These are phyloP conservation scores for Cryptotermes secundus DNA, from an alignment of 1,140 invertebrate genomes.

Conservation along the genomic window DNA sequence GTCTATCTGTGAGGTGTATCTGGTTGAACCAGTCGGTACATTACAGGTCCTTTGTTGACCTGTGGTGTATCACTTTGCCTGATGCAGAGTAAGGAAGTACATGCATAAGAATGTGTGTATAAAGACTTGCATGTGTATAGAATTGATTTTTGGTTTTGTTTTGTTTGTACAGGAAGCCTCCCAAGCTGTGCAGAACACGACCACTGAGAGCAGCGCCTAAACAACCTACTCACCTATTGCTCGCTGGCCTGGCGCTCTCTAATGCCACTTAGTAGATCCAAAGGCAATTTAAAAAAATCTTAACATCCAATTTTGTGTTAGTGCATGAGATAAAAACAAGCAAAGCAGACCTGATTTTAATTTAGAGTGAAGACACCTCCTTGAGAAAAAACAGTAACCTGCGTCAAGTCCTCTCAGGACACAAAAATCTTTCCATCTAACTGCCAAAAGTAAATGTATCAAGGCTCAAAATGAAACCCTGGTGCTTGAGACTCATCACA, in stretches of 20 bases:
- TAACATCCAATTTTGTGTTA: constrained; percentile 38
- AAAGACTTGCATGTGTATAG: too few species aligned
- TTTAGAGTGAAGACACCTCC: constrained; percentile 37
- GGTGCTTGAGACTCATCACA: background rate
- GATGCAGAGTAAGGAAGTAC: too few species aligned
- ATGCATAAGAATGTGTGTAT: too few species aligned
- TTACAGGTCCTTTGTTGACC: too few species aligned
- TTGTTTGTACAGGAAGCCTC: constrained; percentile 37
- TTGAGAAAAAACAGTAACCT: constrained; percentile 31
- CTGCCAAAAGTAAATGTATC: constrained; percentile 21
- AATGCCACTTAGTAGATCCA: constrained; percentile 36
- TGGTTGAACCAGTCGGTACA: too few species aligned
- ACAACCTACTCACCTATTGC: background rate
- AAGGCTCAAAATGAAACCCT: constrained; percentile 34
- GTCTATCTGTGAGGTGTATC: too few species aligned
- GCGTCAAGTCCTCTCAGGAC: background rate
- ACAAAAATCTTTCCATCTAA: constrained; percentile 20
- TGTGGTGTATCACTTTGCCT: too few species aligned
- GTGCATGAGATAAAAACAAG: constrained; percentile 34
- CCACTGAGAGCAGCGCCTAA: constrained; percentile 43
- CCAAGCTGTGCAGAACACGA: constrained; percentile 43
- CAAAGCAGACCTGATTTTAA: constrained; percentile 35
- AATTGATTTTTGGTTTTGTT: background rate
- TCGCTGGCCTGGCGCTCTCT: constrained; percentile 22
- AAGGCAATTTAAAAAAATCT: constrained; percentile 34